phyloP scores from a whole-genome alignment of 2,888 invertebrate species.

The Microplitis manilae region DNA sequence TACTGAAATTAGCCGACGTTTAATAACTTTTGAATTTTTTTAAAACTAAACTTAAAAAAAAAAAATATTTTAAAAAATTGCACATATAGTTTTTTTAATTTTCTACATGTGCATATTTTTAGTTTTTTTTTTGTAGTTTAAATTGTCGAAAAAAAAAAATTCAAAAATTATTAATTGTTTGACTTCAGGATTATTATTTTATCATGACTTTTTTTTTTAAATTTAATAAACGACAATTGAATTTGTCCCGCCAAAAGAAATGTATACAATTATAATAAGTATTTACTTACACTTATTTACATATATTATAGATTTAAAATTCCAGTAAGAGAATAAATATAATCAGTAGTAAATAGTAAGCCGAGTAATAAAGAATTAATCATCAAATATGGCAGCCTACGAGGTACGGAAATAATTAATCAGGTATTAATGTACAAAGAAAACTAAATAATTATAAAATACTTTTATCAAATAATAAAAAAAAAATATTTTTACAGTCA shows the following conservation, averaged over 20 bases:
- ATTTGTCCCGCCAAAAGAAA: background rate
- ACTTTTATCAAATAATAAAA: background rate
- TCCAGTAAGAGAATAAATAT: background rate
- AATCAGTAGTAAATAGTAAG: conserved; percentile 7
- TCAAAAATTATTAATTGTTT: too few relatives aligned
- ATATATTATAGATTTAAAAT: background rate
- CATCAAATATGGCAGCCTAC: conserved; percentile 33
- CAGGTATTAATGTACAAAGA: background rate
- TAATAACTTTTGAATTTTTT: too few relatives aligned
- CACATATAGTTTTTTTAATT: too few relatives aligned
- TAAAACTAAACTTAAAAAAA: too few relatives aligned
- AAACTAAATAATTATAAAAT: background rate
- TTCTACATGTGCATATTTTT: too few relatives aligned
- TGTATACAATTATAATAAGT: background rate
- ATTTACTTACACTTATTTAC: background rate
- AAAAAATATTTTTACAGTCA: conserved; percentile 49
- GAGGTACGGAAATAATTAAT: conserved; percentile 34
- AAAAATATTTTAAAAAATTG: too few relatives aligned
- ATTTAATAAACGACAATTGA: background rate
- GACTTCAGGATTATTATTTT: too few relatives aligned
- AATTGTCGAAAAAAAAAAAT: too few relatives aligned
- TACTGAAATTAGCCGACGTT: too few relatives aligned
- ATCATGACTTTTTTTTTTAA: background rate
- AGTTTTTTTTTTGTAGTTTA: too few relatives aligned
- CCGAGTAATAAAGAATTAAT: background rate